Evolutionary conservation across 2,113 vertebrate species (phyloP).

Genomic region (Ceyx melanurus): DNA sequence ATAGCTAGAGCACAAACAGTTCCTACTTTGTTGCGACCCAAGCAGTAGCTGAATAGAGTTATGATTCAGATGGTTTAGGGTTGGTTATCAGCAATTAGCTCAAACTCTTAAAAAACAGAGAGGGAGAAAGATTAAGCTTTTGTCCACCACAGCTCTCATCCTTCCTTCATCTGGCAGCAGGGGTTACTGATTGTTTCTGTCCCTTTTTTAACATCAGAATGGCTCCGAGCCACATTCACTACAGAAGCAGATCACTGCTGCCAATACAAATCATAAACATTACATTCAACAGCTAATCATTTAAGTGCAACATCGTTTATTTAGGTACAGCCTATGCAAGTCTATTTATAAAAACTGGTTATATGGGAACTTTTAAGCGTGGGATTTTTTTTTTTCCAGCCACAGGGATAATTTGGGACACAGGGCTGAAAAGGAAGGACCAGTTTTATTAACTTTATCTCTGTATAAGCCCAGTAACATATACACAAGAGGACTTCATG

Average conservation of each 20-base stretch:
- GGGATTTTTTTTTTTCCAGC: fast-evolving
- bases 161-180: conserved; percentile 24
- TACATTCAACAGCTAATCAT: not conserved
- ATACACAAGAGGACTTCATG: not conserved
- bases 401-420: not conserved
- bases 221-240: not conserved
- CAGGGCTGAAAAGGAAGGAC: not conserved
- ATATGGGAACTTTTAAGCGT: not conserved
- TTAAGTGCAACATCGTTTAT: not conserved
- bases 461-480: not conserved
- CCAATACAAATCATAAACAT: not conserved
- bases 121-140: conserved; percentile 57
- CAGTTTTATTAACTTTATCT: not conserved
- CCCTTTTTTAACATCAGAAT: conserved; percentile 43
- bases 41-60: conserved; percentile 16
- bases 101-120: conserved; percentile 27
- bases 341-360: not conserved
- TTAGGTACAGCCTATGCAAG: not conserved
- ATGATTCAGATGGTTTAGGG: conserved; percentile 34
- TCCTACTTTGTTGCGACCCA: not conserved
- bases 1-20: not conserved
- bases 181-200: conserved; percentile 42
- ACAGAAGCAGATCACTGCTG: not conserved
- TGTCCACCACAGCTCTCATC: conserved; percentile 26
- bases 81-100: conserved; percentile 35